These are phyloP conservation scores for Oreochromis tanganicae DNA, from an alignment of 2,113 vertebrate species.

Conservation along the genomic window DNA sequence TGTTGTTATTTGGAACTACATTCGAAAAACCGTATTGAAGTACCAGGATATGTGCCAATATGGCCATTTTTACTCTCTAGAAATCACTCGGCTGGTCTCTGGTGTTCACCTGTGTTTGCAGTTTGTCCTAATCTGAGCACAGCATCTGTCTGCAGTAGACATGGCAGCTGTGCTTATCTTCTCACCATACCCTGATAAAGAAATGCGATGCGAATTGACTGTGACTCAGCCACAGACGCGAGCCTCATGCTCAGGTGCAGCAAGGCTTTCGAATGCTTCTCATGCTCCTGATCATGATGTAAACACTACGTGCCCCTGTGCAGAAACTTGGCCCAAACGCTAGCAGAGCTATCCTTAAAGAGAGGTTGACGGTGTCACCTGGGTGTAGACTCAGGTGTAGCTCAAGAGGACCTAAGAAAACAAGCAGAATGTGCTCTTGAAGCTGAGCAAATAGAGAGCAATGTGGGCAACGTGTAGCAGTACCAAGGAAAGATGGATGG, in stretches of 20 bases:
- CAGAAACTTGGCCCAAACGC: background rate
- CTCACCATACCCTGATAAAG: background rate
- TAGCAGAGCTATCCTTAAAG: background rate
- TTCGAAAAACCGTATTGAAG: background rate
- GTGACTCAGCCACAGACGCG: background rate
- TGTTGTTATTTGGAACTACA: background rate
- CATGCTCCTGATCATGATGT: background rate
- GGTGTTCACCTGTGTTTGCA: background rate
- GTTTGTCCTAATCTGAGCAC: background rate
- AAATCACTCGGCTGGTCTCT: background rate
- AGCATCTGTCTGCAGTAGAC: background rate
- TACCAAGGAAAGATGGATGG: constrained; percentile 3
- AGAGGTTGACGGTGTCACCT: background rate
- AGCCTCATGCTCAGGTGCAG: background rate
- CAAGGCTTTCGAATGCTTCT: background rate
- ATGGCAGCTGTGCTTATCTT: background rate
- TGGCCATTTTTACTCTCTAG: background rate
- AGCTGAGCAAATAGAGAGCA: background rate
- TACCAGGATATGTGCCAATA: background rate
- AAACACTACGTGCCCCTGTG: background rate
- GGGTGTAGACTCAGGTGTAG: background rate
- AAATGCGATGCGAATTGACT: background rate
- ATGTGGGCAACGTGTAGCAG: background rate
- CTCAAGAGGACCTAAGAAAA: background rate
- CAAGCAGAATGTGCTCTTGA: background rate